Base-by-base conservation (phyloP, 2,888 invertebrate genomes). In the Ernsta delagoae region DNA sequence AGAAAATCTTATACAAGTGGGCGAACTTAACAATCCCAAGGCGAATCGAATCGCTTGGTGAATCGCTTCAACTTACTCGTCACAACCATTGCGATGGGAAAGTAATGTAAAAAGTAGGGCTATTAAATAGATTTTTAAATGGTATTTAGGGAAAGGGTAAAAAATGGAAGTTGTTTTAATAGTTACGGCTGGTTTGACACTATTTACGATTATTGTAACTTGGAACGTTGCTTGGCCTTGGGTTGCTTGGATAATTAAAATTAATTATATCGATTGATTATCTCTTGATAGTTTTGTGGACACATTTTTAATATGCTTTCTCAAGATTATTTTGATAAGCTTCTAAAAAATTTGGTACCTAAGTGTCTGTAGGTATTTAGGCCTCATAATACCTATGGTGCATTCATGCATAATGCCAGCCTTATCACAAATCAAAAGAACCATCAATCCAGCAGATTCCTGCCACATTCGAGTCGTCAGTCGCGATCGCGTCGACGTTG, bases 391-490 rank as follows among this genome's bases (percentile, higher is more conserved):
- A 16, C 16, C 16, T 16, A 16, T 1, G 16, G 16, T 16, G 56
- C 45, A 61, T 53, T 48, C 57, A 59, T 65, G 57, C 31, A 54
- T 48, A 63, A 50, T 60, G 16, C 74, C 72, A 70, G 73, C 67
- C 65, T 24, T 71, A 75, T 71, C 71, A 71, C 73, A 73, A 74
- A 75, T 71, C 71, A 71, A 73, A 73, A 74, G 71, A 73, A 82
- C 83, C 85, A 89, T 91, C 89, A 87, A 89, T 92, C 89, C 50
- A 5, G 7, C 16, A 41, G 65, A 87, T 89, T 92, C 89, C 50
- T 7, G 16, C 50, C 36, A 36, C 36, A 36, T 36, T 1, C 4
- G 36, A 50, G 48, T 65, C 65, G 59, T 65, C 65, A 65, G 50
- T 59, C 64, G 64, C 54, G 36, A 12, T n/a, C 43, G 34, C 78